Base-by-base conservation (phyloP, 2,797 vertebrate genomes). In the Pempheris klunzingeri region DNA sequence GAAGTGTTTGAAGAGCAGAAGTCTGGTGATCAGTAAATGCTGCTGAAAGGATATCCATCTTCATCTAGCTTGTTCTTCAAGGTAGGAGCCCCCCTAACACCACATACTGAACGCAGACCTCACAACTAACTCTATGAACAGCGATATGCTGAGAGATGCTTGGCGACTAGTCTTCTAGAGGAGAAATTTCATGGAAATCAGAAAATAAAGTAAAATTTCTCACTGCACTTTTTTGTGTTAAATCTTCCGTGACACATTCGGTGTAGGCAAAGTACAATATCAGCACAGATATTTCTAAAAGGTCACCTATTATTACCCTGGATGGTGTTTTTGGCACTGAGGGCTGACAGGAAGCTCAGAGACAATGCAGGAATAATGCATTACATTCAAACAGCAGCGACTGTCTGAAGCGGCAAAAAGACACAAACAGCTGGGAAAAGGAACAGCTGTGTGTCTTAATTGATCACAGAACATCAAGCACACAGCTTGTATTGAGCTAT, bases 391-490 rank as follows among this genome's bases (percentile, higher is more conserved):
- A 50, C 53, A 17, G 49, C 52, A 44, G 77, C 80, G 14, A 65
- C 69, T 24, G 77, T 83, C 64, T 70, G 58, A 59, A 58, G 75
- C 57, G 10, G 53, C 1, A 22, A 62, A 77, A 55, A 47, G 81
- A 71, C 76, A 17, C 68, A 71, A 77, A 78, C 68, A 55, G 52
- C 85, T 74, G 74, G 34, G 32, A 53, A 77, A 74, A 81, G 4
- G 69, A 90, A 64, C 81, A 87, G 84, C 82, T 88, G 88, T 55
- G 74, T 24, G 53, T 82, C 77, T 62, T 66, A 79, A 85, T 83
- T 87, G 84, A 90, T 86, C 72, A 60, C 82, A 82, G 68, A 53
- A 74, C 80, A 71, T 65, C 82, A 71, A 65, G 78, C 82, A 44
- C 74, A 9, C 66, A 39, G 76, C 74, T 73, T 47, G 71, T 64